Base-by-base conservation (phyloP, 1,140 invertebrate species). In the Centruroides vittatus region DNA sequence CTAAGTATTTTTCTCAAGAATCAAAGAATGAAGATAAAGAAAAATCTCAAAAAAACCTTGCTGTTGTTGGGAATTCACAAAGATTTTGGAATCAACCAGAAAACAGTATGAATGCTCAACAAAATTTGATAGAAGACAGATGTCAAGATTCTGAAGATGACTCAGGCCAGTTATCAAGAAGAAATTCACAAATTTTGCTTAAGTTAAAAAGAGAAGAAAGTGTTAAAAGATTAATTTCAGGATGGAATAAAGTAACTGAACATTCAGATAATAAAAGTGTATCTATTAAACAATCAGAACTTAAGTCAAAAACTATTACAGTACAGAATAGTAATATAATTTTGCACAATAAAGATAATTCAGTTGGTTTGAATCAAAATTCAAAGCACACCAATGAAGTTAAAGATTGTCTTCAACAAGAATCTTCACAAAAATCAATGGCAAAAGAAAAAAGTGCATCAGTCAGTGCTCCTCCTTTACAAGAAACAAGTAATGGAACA, bases 141-240 rank as follows among this genome's bases (percentile, higher is more conserved):
- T 13, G 50, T 51, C 50, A n/a, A 56, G 55, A 56, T 13, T 41
- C 12, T 13, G 55, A 56, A 7, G 35, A 12, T 13, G 55, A 56
- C 1, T 56, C 35, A 23, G 55, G 55, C 35, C 55, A 56, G 5
- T 13, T 56, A 12, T 56, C 35, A 48, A 8, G 57, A n/a, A 56
- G 62, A 58, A 60, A 63, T 53, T 62, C 64, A 12, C 48, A 48
- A 58, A 62, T 59, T 36, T 46, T 65, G 12, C 47, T 55, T 12
- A 65, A 62, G 46, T 36, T 65, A 23, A 59, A 61, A n/a, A 46
- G 61, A 48, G 64, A 65, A 59, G 64, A 62, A 52, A 65, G 64
- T 62, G 64, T 65, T 9, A 65, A 65, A 46, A 56, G 61, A 46
- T 35, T 65, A 34, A 65, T 65, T 50, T 65, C 64, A 13, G 64